Evolutionary conservation across 2,797 vertebrate species (phyloP).

Genomic region (Potorous gilbertii): DNA sequence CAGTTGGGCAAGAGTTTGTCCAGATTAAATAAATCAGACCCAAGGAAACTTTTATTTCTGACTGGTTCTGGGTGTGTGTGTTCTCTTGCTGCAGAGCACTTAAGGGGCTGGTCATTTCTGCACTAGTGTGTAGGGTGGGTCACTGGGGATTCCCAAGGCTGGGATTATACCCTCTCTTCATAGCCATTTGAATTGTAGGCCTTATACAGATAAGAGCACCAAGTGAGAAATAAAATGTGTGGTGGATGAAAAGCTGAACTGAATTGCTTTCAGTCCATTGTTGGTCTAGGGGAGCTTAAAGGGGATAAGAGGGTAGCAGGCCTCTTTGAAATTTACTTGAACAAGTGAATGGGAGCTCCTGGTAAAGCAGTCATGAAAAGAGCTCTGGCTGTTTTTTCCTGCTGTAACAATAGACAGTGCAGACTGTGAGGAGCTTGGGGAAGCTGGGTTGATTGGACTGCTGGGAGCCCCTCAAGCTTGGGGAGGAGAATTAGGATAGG

Average conservation of each 20-base stretch:
- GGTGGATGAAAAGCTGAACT: constrained; percentile 96
- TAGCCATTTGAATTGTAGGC: constrained; percentile 87
- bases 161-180: constrained; percentile 87
- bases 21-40: constrained; percentile 85
- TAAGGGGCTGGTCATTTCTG: constrained; percentile 90
- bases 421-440: constrained; percentile 81
- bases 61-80: constrained; percentile 87
- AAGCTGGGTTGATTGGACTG: constrained; percentile 86
- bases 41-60: constrained; percentile 89
- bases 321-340: constrained; percentile 98
- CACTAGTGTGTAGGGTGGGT: constrained; percentile 85
- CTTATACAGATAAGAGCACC: constrained; percentile 87
- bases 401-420: constrained; percentile 86
- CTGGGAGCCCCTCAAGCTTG: constrained; percentile 77
- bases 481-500: constrained; percentile 51
- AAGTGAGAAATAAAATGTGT: constrained; percentile 96
- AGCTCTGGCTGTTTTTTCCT: constrained; percentile 87
- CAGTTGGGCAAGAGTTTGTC: rapidly evolving
- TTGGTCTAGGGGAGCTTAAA: constrained; percentile 95
- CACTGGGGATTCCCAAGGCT: constrained; percentile 88
- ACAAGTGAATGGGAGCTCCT: constrained; percentile 96
- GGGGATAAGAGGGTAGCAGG: constrained; percentile 96
- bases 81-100: constrained; percentile 91
- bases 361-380: constrained; percentile 90
- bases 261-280: constrained; percentile 99